Evolutionary conservation across 1,140 invertebrate genomes (phyloP).

Genomic region (Trialeurodes vaporariorum): DNA sequence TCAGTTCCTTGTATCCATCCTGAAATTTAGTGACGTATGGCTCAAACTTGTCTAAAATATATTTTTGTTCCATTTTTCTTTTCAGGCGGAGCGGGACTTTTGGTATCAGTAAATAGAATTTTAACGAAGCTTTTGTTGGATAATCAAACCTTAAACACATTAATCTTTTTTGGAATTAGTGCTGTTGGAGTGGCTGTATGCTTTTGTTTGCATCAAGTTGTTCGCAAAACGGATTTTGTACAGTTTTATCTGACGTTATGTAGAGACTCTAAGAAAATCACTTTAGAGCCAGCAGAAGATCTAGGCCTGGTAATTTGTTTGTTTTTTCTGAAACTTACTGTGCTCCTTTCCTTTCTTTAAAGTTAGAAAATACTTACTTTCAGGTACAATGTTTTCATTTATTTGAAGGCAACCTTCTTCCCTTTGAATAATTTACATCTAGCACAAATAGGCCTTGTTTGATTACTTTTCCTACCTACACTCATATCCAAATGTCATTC

Average conservation of each 20-base stretch:
- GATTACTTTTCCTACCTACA: too few relatives aligned
- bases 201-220: conserved; percentile 58
- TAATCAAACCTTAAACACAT: conserved; percentile 63
- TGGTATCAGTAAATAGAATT: conserved; percentile 71
- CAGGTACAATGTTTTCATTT: too few relatives aligned
- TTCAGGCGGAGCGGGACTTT: conserved; percentile 68
- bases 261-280: conserved; percentile 56
- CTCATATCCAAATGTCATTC: too few relatives aligned
- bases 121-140: conserved; percentile 62
- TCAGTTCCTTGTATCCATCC: too few relatives aligned
- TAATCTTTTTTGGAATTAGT: conserved; percentile 72
- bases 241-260: conserved; percentile 67
- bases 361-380: too few relatives aligned
- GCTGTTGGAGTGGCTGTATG: conserved; percentile 59
- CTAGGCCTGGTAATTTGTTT: conserved; percentile 60
- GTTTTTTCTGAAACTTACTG: too few relatives aligned
- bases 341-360: conserved; percentile 14
- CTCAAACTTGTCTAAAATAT: too few relatives aligned
- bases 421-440: too few relatives aligned
- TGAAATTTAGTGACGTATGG: too few relatives aligned
- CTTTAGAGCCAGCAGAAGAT: conserved; percentile 65
- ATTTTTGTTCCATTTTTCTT: too few relatives aligned
- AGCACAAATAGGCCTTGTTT: too few relatives aligned
- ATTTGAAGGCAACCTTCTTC: too few relatives aligned
- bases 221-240: conserved; percentile 66